These are phyloP conservation scores for Lepus timidus DNA, from an alignment of 2,113 vertebrate genomes.

Conservation along the genomic window DNA sequence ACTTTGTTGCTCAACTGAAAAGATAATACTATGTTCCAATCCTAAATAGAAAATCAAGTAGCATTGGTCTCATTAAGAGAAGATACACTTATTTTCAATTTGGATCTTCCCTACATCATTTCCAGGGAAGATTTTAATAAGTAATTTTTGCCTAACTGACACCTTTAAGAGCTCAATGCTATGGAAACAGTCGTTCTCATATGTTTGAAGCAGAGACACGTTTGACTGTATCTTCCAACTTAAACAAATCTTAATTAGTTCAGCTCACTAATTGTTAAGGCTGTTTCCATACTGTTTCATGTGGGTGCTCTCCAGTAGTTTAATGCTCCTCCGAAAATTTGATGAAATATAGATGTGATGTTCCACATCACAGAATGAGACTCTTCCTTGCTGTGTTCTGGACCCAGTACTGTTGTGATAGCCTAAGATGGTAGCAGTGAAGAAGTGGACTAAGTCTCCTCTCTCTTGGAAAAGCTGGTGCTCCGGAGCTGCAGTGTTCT, in stretches of 20 bases:
- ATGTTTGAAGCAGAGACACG: not conserved
- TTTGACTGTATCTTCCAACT: not conserved
- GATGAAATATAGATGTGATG: not conserved
- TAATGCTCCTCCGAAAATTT: not conserved
- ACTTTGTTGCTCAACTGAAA: not conserved
- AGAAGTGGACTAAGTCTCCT: no score
- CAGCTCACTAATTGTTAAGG: not conserved
- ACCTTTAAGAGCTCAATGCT: not conserved
- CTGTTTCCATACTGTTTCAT: not conserved
- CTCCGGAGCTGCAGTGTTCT: not conserved
- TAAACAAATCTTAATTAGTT: not conserved
- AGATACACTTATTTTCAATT: not conserved
- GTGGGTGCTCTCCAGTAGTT: not conserved
- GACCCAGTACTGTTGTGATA: not conserved
- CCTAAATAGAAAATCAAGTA: not conserved
- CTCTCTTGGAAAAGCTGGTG: not conserved
- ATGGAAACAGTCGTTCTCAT: not conserved
- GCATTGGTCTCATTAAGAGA: not conserved
- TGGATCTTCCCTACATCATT: not conserved
- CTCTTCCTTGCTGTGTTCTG: not conserved
- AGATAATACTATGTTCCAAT: not conserved
- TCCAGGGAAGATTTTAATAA: constrained; percentile 2
- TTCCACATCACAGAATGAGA: not conserved
- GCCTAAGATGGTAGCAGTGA: not conserved
- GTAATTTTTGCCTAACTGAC: not conserved